These are phyloP conservation scores for Sceloporus tristichus DNA, from an alignment of 2,113 vertebrate species.

Conservation along the genomic window DNA sequence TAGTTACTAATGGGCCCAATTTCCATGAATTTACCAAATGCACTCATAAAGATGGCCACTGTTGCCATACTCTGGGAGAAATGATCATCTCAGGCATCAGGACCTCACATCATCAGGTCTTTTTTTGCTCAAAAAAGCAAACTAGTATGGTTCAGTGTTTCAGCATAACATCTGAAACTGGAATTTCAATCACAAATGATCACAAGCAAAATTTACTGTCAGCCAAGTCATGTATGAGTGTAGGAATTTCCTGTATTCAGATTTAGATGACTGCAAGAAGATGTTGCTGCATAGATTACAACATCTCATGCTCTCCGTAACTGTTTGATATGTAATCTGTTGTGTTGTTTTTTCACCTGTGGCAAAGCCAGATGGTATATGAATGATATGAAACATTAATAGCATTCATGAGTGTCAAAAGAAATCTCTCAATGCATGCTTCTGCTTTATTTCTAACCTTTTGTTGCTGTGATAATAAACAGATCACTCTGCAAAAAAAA, in stretches of 20 bases:
- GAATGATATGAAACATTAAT: background rate
- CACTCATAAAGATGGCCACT: background rate
- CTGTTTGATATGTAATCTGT: background rate
- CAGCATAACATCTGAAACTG: background rate
- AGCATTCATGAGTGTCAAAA: conserved; percentile 13
- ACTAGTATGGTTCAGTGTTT: too few species aligned
- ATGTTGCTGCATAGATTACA: too few species aligned
- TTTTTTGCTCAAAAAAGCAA: background rate
- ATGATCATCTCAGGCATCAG: background rate
- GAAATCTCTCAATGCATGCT: background rate
- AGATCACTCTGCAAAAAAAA: background rate
- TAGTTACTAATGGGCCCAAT: too few species aligned
- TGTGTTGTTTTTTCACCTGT: background rate
- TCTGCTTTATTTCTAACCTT: conserved; percentile 2
- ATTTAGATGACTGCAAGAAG: background rate
- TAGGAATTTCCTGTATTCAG: background rate
- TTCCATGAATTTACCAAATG: too few species aligned
- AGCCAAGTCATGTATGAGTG: background rate
- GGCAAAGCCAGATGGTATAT: background rate
- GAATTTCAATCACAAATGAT: background rate
- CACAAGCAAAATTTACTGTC: background rate
- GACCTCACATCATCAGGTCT: background rate
- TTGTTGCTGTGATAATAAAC: background rate
- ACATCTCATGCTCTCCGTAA: background rate
- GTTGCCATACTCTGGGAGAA: background rate